Evolutionary conservation across 2,797 vertebrate species (phyloP).

Genomic region (Champsocephalus esox): DNA sequence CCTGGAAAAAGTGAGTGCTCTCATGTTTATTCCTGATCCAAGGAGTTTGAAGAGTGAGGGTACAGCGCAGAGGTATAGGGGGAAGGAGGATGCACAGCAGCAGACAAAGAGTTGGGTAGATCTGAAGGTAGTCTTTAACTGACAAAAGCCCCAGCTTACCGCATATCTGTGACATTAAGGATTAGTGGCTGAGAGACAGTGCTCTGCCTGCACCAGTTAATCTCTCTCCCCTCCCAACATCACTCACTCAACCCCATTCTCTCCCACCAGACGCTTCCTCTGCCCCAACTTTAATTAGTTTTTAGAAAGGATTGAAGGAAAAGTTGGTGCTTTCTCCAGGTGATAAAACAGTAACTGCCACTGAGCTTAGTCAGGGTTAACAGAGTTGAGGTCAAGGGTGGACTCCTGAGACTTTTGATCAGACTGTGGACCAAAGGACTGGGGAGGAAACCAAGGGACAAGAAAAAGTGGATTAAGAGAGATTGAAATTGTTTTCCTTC

Average conservation of each 20-base stretch:
- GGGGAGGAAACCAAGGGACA: constrained; percentile 15
- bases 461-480: constrained; percentile 7
- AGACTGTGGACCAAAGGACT: constrained; percentile 42
- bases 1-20: constrained; percentile 58
- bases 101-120: constrained; percentile 70
- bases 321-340: constrained; percentile 74
- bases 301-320: constrained; percentile 70
- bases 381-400: constrained; percentile 70
- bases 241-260: constrained; percentile 62
- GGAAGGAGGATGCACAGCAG: constrained; percentile 56
- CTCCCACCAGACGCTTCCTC: constrained; percentile 50
- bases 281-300: constrained; percentile 82
- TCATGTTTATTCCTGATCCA: constrained; percentile 72
- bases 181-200: constrained; percentile 73
- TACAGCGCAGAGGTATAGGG: constrained; percentile 39
- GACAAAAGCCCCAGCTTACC: constrained; percentile 70
- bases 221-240: constrained; percentile 72
- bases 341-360: constrained; percentile 77
- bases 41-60: constrained; percentile 54
- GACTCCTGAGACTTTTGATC: constrained; percentile 57
- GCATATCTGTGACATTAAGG: constrained; percentile 80
- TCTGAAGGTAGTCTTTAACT: constrained; percentile 74
- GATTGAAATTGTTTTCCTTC: constrained; percentile 19
- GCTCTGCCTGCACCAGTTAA: constrained; percentile 77
- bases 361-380: constrained; percentile 74